Percentiles rank a stretch among this genome's conserved stretches.
Conservation (phyloP, 2,797 vertebrate species). For the Synanceia verrucosa region DNA sequence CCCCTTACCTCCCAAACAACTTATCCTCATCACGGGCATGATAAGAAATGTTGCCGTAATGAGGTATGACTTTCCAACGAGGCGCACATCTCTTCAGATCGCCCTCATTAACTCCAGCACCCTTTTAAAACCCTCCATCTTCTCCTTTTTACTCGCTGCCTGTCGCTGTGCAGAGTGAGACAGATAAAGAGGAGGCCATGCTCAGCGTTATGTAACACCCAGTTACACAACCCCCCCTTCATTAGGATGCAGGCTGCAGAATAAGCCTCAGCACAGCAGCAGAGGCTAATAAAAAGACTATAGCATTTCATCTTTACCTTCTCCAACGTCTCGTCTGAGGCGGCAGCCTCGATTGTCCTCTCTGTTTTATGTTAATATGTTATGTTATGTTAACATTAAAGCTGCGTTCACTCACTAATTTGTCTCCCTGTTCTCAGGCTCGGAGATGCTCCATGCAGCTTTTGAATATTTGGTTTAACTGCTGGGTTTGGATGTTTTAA, state of each 20-base stretch:
- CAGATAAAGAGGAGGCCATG: conserved; percentile 49
- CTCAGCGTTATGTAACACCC: conserved; percentile 76
- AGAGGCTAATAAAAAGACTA: conserved; percentile 63
- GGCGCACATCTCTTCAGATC: conserved; percentile 57
- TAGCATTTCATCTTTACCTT: conserved; percentile 38
- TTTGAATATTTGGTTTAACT: neutral
- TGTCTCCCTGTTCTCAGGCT: neutral
- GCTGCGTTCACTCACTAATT: neutral
- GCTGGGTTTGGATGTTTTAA: neutral
- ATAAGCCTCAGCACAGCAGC: conserved; percentile 55
- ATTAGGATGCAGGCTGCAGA: conserved; percentile 77
- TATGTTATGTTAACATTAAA: conserved; percentile 26
- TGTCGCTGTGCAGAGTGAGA: conserved; percentile 33
- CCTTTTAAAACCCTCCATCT: conserved; percentile 48
- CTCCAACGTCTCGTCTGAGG: conserved; percentile 32
- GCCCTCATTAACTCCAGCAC: conserved; percentile 72
- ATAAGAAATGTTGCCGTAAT: conserved; percentile 63
- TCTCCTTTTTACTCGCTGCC: conserved; percentile 30
- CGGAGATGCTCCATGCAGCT: neutral
- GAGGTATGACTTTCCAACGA: conserved; percentile 65
- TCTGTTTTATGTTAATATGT: conserved; percentile 17
- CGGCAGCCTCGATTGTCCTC: conserved; percentile 8
- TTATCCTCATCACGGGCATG: conserved; percentile 53
- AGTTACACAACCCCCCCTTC: conserved; percentile 72
- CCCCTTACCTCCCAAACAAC: conserved; percentile 63